phyloP scores from a whole-genome alignment of 2,113 vertebrate species.

The Plotosus lineatus region DNA sequence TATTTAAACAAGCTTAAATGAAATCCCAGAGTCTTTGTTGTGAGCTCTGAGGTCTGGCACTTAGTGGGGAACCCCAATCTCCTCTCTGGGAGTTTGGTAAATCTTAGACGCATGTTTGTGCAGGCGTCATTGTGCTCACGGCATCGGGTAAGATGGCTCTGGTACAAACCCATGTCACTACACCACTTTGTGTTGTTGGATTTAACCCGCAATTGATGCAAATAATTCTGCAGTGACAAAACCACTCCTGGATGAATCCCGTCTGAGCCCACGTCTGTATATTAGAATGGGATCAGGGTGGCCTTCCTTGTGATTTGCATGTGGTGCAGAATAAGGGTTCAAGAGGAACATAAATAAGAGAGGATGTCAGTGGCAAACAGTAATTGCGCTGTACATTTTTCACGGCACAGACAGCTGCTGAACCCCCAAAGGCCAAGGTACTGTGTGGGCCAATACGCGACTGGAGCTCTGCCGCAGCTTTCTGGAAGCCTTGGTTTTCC shows the following conservation, averaged over 20 bases:
- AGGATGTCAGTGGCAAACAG: slow-evolving; percentile 35
- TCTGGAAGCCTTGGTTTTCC: slow-evolving; percentile 5
- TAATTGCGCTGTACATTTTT: slow-evolving; percentile 16
- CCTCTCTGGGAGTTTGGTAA: slow-evolving; percentile 50
- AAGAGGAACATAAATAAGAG: slow-evolving; percentile 44
- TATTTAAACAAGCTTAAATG: neutral
- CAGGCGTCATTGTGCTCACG: slow-evolving; percentile 14
- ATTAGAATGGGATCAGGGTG: slow-evolving; percentile 32
- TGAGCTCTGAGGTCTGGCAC: slow-evolving; percentile 25
- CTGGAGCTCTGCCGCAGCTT: slow-evolving; percentile 40
- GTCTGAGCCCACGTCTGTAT: slow-evolving; percentile 35
- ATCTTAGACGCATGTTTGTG: slow-evolving; percentile 26
- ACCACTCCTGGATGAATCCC: slow-evolving; percentile 20
- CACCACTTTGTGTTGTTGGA: slow-evolving; percentile 30
- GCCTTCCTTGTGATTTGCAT: slow-evolving; percentile 36
- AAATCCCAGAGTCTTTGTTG: slow-evolving; percentile 18
- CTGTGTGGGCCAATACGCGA: slow-evolving; percentile 25
- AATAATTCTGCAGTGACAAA: slow-evolving; percentile 28
- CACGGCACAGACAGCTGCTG: slow-evolving; percentile 14
- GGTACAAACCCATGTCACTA: slow-evolving; percentile 30
- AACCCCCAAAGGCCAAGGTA: slow-evolving; percentile 47
- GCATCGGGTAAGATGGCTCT: slow-evolving; percentile 15
- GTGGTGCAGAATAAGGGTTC: slow-evolving; percentile 24
- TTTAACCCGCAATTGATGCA: slow-evolving; percentile 50
- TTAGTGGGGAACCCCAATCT: neutral